Evolutionary conservation across 2,113 vertebrate species (phyloP), one percentile per base, ranked within the genome.

Genomic region (Chrysochloris asiatica): DNA sequence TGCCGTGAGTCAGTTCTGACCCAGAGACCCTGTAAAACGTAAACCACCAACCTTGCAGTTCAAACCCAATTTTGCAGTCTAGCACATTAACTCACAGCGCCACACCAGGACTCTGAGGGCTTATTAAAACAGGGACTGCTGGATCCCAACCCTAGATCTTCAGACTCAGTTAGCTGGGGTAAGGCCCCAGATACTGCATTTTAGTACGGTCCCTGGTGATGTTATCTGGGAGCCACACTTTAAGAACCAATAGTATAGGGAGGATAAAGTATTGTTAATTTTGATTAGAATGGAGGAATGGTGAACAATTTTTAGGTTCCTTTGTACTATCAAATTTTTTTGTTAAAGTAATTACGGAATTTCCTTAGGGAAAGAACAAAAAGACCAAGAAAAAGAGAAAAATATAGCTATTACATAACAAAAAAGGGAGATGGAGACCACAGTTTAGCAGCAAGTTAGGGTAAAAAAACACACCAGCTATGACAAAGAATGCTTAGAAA

Each of bases 261-360:
- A 86, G 6, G 24, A 45, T 78, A 38, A 28, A 73, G 6, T 78
- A 75, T 17, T 67, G 12, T 59, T 4, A 81, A 26, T 22, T 4
- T 28, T 61, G 13, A 61, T 54, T 28, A 36, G n/a, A 41, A 47
- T 28, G 26, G 59, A 63, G 16, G 30, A 78, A 50, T 28, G 17
- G 13, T 83, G 30, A 76, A 87, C 14, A 77, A 76, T 30, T 80
- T 28, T 80, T 84, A 67, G 47, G 65, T 84, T 76, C 45, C 43
- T 93, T 67, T 94, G 3, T 56, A 83, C 69, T 50, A n/a, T n/a
- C n/a, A n/a, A n/a, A n/a, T n/a, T 54, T 86, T 93, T 80, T 86
- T 54, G 6, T 48, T n/a, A 75, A 88, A 65, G 19, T 47, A 5
- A 59, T 30, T 69, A 38, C 7, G 6, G 21, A 67, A 45, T 91